These are phyloP conservation scores for Pediacus dermestoides DNA, from an alignment of 2,888 invertebrate species.

Conservation along the genomic window DNA sequence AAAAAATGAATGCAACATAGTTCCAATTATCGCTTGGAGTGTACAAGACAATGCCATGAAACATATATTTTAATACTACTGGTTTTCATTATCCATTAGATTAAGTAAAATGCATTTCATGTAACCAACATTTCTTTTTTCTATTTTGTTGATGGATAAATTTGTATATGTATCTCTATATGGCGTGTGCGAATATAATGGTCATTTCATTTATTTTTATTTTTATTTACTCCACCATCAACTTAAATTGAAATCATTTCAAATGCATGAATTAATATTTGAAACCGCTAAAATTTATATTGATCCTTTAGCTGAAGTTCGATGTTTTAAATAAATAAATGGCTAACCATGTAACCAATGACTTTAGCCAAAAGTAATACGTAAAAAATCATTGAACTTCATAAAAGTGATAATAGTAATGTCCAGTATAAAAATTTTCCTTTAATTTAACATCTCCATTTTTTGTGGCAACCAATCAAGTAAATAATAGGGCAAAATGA, in stretches of 20 bases:
- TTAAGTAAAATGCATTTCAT: constrained; percentile 37
- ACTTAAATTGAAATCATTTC: constrained; percentile 1
- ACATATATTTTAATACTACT: constrained; percentile 5
- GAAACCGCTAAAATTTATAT: too few relatives aligned
- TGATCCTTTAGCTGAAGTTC: too few relatives aligned
- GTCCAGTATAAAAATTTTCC: too few relatives aligned
- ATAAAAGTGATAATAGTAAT: too few relatives aligned
- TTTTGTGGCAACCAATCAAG: too few relatives aligned
- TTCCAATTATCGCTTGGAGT: constrained; percentile 6
- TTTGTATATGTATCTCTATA: constrained; percentile 7
- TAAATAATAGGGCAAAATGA: too few relatives aligned
- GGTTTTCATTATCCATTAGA: constrained; percentile 18
- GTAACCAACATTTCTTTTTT: constrained; percentile 17
- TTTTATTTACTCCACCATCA: constrained; percentile 5
- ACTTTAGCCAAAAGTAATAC: too few relatives aligned
- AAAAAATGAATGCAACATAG: too few relatives aligned
- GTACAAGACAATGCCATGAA: constrained; percentile 4
- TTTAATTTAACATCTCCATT: too few relatives aligned
- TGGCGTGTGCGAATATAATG: constrained; percentile 6
- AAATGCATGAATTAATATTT: constrained; percentile 6
- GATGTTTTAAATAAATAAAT: too few relatives aligned
- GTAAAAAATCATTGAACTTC: too few relatives aligned
- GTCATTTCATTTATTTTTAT: constrained; percentile 6
- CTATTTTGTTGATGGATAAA: not conserved
- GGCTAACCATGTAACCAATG: too few relatives aligned